Percentiles rank a stretch among this genome's conserved stretches.
Conservation (phyloP, 2,113 vertebrate genomes). For the Atractosteus spatula region DNA sequence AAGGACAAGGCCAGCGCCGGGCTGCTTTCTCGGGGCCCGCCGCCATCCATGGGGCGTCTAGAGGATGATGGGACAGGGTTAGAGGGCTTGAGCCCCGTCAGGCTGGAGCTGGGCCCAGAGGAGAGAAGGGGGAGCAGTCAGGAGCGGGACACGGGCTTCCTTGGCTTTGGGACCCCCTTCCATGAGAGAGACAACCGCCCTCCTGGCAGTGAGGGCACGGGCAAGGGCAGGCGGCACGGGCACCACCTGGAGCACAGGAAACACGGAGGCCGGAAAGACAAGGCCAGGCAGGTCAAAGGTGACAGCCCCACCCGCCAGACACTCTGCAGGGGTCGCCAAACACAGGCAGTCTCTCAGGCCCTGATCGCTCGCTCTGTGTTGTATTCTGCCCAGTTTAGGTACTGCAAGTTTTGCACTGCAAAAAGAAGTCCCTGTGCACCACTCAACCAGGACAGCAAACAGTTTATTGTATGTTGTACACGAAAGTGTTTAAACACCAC, state of each 20-base stretch:
- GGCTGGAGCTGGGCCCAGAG: conserved; percentile 41
- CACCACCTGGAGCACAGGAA: conserved; percentile 61
- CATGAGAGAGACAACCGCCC: conserved; percentile 63
- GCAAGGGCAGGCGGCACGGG: conserved; percentile 68
- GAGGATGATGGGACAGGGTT: conserved; percentile 46
- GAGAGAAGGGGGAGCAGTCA: conserved; percentile 41
- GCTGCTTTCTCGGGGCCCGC: background rate
- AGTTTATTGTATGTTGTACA: no score
- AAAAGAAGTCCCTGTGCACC: no score
- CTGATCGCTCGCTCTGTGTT: background rate
- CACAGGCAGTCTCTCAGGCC: no score
- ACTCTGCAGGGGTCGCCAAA: background rate
- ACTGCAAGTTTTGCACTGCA: no score
- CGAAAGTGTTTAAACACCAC: no score
- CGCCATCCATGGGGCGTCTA: conserved; percentile 17
- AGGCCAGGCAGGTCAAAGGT: conserved; percentile 67
- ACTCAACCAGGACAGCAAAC: no score
- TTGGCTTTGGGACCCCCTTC: conserved; percentile 54
- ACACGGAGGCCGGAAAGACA: conserved; percentile 71
- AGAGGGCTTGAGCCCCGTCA: conserved; percentile 33
- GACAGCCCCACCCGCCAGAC: conserved; percentile 13
- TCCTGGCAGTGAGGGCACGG: conserved; percentile 51
- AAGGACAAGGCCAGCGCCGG: conserved; percentile 39
- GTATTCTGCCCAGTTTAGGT: background rate
- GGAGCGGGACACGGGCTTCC: conserved; percentile 48